phyloP scores from a whole-genome alignment of 2,797 vertebrate genomes.

The Anguilla obscura region DNA sequence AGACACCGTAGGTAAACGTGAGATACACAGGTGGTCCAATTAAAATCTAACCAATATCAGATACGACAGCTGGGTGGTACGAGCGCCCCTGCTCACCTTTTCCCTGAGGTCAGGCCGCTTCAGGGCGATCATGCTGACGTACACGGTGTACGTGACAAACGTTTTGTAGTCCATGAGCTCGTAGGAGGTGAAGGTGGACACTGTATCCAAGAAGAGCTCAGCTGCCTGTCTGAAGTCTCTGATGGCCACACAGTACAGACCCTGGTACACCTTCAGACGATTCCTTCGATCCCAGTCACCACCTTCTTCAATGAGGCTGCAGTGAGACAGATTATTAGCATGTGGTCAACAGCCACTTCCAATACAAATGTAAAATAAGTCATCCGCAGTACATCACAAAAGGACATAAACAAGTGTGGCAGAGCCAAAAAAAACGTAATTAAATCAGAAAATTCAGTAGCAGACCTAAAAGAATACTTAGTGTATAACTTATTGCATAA shows the following conservation, averaged over 20 bases:
- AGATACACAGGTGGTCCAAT: not conserved
- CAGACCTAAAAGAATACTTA: not conserved
- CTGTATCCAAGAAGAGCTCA: constrained; percentile 95
- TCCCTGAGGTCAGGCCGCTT: constrained; percentile 95
- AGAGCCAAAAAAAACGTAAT: not conserved
- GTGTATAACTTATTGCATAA: not conserved
- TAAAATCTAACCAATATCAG: not conserved
- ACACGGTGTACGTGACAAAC: constrained; percentile 95
- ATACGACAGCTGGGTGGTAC: not conserved
- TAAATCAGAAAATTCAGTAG: not conserved
- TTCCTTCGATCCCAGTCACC: constrained; percentile 98
- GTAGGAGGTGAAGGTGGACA: constrained; percentile 98
- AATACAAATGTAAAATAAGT: not conserved
- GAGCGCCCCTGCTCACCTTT: constrained; percentile 74
- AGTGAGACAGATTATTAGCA: not conserved
- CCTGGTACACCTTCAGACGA: constrained; percentile 96
- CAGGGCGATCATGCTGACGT: constrained; percentile 97
- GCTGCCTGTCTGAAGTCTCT: constrained; percentile 97
- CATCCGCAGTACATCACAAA: not conserved
- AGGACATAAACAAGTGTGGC: not conserved
- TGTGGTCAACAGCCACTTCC: not conserved
- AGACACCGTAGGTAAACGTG: not conserved
- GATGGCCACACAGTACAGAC: constrained; percentile 95
- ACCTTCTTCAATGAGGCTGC: constrained; percentile 95
- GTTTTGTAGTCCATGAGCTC: constrained; percentile 99